These are phyloP conservation scores for Cydia splendana DNA, from an alignment of 1,140 invertebrate species.

Conservation along the genomic window DNA sequence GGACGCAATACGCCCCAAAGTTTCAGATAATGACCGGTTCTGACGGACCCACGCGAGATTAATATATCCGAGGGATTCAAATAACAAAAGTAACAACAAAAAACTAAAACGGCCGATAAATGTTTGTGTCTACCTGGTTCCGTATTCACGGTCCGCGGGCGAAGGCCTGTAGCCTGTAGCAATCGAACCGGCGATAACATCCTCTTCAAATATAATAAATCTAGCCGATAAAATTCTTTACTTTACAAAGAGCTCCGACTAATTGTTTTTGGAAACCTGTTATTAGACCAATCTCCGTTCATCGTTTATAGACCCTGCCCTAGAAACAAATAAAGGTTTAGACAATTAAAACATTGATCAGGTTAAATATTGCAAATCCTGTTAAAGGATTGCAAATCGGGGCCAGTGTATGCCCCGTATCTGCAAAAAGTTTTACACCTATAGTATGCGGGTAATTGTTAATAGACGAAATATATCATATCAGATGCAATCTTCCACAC, in stretches of 20 bases:
- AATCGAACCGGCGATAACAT: slow-evolving; percentile 70
- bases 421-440: no score
- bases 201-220: slow-evolving; percentile 77
- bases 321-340: slow-evolving; percentile 51
- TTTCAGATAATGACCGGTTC: slow-evolving; percentile 74
- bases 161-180: slow-evolving; percentile 48
- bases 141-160: slow-evolving; percentile 53
- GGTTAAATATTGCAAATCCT: not conserved
- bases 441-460: no score
- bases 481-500: not conserved
- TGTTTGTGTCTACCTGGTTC: slow-evolving; percentile 66
- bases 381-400: no score
- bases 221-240: slow-evolving; percentile 70
- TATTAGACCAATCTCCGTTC: slow-evolving; percentile 59
- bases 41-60: slow-evolving; percentile 70
- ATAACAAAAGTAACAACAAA: slow-evolving; percentile 74
- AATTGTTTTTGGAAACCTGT: slow-evolving; percentile 71
- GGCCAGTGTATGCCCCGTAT: not conserved
- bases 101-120: slow-evolving; percentile 76
- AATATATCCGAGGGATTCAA: slow-evolving; percentile 73
- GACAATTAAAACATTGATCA: slow-evolving; percentile 14
- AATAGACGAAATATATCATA: no score
- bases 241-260: slow-evolving; percentile 66
- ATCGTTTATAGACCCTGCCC: slow-evolving; percentile 39
- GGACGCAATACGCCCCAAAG: slow-evolving; percentile 72